These are phyloP conservation scores for Maniola hyperantus DNA, from an alignment of 2,888 invertebrate species.

Conservation along the genomic window DNA sequence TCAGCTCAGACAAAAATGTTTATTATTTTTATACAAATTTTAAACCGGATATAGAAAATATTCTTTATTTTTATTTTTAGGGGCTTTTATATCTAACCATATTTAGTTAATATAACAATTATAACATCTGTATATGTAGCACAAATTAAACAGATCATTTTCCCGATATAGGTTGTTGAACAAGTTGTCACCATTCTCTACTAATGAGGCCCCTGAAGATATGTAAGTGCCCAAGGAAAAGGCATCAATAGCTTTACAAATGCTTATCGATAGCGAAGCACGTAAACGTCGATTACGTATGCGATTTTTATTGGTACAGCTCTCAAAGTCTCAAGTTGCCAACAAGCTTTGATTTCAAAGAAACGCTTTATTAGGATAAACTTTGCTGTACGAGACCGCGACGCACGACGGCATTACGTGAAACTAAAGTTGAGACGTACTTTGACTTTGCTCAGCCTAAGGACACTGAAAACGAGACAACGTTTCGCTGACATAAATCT, in stretches of 20 bases:
- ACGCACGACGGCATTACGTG: too few species aligned
- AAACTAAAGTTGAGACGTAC: too few species aligned
- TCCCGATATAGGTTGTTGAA: constrained; percentile 67
- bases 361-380: too few species aligned
- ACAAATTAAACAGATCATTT: constrained; percentile 28
- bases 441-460: too few species aligned
- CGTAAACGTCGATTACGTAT: constrained; percentile 56
- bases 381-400: too few species aligned
- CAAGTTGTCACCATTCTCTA: constrained; percentile 76
- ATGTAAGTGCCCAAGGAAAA: constrained; percentile 65
- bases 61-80: too few species aligned
- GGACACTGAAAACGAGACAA: too few species aligned
- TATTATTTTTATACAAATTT: too few species aligned
- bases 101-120: too few species aligned
- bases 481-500: too few species aligned
- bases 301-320: constrained; percentile 41
- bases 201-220: constrained; percentile 71
- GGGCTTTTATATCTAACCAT: too few species aligned
- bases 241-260: constrained; percentile 59
- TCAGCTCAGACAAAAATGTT: too few species aligned
- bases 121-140: constrained; percentile 10
- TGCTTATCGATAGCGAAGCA: constrained; percentile 65
- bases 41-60: background rate
- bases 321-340: constrained; percentile 40
- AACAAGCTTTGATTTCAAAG: background rate